phyloP scores from a whole-genome alignment of 2,797 vertebrate species.

The Chanos chanos region DNA sequence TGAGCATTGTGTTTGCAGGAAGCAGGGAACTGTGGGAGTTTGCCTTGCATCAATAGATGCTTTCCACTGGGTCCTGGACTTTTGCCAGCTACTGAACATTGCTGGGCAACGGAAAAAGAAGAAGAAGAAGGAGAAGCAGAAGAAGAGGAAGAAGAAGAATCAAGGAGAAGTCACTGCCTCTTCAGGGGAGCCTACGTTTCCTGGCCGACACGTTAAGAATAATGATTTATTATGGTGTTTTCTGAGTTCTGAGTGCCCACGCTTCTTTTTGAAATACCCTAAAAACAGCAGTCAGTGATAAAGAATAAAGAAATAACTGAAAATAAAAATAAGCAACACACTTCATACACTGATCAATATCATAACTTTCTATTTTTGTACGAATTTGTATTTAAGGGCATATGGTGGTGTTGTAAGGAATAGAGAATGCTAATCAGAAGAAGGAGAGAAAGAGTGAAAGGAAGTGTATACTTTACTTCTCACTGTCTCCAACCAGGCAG shows the following conservation, averaged over 20 bases:
- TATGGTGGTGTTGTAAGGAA: constrained; percentile 4
- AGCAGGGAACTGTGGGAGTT: constrained; percentile 66
- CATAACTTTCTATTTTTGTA: neutral
- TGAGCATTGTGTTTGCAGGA: constrained; percentile 61
- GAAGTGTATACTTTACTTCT: neutral
- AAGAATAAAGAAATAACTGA: constrained; percentile 14
- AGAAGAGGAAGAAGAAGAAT: too few relatives aligned
- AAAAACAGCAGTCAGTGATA: neutral
- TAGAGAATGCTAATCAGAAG: constrained; percentile 11
- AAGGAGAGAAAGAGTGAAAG: neutral
- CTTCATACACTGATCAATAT: constrained; percentile 10
- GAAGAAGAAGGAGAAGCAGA: too few relatives aligned
- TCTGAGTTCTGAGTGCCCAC: constrained; percentile 9
- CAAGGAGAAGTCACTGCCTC: constrained; percentile 10
- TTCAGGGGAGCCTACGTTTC: constrained; percentile 41
- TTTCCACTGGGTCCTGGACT: constrained; percentile 59
- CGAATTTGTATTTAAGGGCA: constrained; percentile 8
- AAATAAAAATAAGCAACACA: too few relatives aligned
- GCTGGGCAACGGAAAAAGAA: constrained; percentile 37
- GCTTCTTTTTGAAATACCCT: constrained; percentile 17
- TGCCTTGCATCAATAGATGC: constrained; percentile 65
- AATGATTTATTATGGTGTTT: constrained; percentile 51
- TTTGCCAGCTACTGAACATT: constrained; percentile 51
- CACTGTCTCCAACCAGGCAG: neutral
- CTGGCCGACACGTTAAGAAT: constrained; percentile 49